A percentile compares a stretch with the other conserved stretches of the same genome.
phyloP scores from a whole-genome alignment of 1,140 invertebrate genomes.

The Rhynchophorus ferrugineus region DNA sequence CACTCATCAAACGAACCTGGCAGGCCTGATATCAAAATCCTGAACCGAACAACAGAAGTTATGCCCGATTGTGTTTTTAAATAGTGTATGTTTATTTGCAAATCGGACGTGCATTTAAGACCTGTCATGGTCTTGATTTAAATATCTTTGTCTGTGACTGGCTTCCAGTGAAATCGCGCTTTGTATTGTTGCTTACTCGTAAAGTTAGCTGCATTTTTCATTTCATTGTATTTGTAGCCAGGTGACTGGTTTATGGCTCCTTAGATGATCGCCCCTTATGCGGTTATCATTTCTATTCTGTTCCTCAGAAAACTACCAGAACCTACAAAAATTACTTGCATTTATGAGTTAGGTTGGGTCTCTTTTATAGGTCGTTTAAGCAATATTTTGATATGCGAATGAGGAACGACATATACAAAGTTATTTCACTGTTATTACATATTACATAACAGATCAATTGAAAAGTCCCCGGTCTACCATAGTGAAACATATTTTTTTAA shows the following conservation, averaged over 20 bases:
- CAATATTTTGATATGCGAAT: too few relatives aligned
- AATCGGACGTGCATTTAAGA: constrained; percentile 12
- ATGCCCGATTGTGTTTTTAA: constrained; percentile 13
- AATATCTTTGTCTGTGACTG: constrained; percentile 11
- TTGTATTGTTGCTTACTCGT: background rate
- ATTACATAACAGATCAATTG: too few relatives aligned
- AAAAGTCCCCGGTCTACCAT: too few relatives aligned
- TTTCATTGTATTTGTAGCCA: background rate
- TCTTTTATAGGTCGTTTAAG: too few relatives aligned
- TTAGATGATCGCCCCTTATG: background rate
- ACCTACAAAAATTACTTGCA: background rate
- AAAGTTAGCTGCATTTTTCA: background rate
- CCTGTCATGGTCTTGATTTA: constrained; percentile 13
- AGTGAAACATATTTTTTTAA: too few relatives aligned
- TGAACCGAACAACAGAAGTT: constrained; percentile 8
- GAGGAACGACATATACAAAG: too few relatives aligned
- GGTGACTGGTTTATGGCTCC: background rate
- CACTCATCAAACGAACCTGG: too few relatives aligned
- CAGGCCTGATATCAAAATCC: too few relatives aligned
- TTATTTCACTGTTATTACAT: too few relatives aligned
- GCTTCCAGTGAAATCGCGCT: constrained; percentile 3
- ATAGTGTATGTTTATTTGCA: constrained; percentile 13
- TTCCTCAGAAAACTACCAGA: background rate
- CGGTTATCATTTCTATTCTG: background rate
- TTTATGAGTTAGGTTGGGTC: too few relatives aligned